Evolutionary conservation across 2,113 vertebrate genomes (phyloP).

Genomic region (Cyprinodon variegatus): DNA sequence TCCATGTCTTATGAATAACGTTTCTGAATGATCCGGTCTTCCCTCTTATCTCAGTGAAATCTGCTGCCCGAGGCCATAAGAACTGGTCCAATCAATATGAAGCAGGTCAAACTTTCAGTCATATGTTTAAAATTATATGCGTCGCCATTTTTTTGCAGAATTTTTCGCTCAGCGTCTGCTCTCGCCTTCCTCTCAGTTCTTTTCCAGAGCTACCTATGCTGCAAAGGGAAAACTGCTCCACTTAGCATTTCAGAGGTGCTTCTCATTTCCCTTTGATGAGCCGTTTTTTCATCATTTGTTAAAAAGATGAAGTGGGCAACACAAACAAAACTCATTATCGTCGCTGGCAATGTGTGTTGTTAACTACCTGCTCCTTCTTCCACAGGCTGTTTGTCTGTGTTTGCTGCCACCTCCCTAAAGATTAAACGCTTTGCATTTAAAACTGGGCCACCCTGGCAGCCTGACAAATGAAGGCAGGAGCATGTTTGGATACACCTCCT

Average conservation of each 20-base stretch:
- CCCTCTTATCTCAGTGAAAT: too few species aligned
- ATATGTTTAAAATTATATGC: conserved; percentile 25
- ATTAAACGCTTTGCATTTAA: conserved; percentile 71
- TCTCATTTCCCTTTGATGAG: conserved; percentile 56
- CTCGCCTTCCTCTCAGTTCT: conserved; percentile 31
- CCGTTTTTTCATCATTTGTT: conserved; percentile 59
- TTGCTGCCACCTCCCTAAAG: conserved; percentile 65
- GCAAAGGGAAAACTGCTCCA: conserved; percentile 55
- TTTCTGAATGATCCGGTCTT: too few species aligned
- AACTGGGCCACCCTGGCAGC: conserved; percentile 70
- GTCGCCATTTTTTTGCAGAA: conserved; percentile 10
- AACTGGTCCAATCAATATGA: background rate
- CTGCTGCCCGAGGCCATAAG: too few species aligned
- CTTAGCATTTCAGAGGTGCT: conserved; percentile 63
- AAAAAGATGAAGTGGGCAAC: conserved; percentile 67
- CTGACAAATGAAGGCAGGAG: conserved; percentile 77
- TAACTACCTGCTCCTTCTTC: conserved; percentile 45
- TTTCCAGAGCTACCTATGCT: conserved; percentile 10
- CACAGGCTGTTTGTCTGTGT: conserved; percentile 63
- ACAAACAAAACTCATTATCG: conserved; percentile 68
- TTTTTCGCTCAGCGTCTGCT: conserved; percentile 24
- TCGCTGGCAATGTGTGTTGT: conserved; percentile 42
- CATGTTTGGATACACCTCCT: conserved; percentile 74
- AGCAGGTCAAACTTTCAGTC: conserved; percentile 41
- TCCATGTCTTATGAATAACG: too few species aligned